These are phyloP conservation scores for Oreochromis aureus DNA, from an alignment of 2,113 vertebrate genomes.

Conservation along the genomic window DNA sequence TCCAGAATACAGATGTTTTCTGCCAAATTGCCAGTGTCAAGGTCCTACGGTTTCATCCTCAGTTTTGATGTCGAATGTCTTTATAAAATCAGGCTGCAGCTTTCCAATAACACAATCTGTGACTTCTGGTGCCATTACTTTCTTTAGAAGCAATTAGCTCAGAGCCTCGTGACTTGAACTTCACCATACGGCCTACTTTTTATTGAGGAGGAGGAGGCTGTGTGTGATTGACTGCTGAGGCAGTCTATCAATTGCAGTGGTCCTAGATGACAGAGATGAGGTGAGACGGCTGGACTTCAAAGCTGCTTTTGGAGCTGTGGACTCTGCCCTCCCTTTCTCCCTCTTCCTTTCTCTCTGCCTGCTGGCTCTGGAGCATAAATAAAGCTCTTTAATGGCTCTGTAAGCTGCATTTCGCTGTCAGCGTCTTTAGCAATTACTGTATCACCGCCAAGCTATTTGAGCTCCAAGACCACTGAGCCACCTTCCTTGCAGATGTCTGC, in stretches of 20 bases:
- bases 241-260: slow-evolving; percentile 61
- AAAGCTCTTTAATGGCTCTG: slow-evolving; percentile 72
- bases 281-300: slow-evolving; percentile 72
- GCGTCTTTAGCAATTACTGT: slow-evolving; percentile 73
- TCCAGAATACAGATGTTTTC: slow-evolving; percentile 54
- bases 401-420: slow-evolving; percentile 74
- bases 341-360: slow-evolving; percentile 43
- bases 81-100: slow-evolving; percentile 36
- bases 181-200: slow-evolving; percentile 22
- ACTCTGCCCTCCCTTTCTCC: slow-evolving; percentile 55
- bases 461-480: slow-evolving; percentile 43
- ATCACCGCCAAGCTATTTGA: slow-evolving; percentile 49
- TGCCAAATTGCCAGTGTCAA: slow-evolving; percentile 43
- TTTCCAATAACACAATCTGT: slow-evolving; percentile 36
- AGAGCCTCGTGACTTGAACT: slow-evolving; percentile 57
- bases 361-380: slow-evolving; percentile 69
- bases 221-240: slow-evolving; percentile 41
- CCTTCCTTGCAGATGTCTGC: slow-evolving; percentile 63
- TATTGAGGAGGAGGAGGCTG: slow-evolving; percentile 13
- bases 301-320: slow-evolving; percentile 60
- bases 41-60: slow-evolving; percentile 35
- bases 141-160: slow-evolving; percentile 54
- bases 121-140: slow-evolving; percentile 47
- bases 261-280: slow-evolving; percentile 65
- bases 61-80: slow-evolving; percentile 48